phyloP scores from a whole-genome alignment of 2,797 vertebrate genomes.

The Thamnophis elegans region DNA sequence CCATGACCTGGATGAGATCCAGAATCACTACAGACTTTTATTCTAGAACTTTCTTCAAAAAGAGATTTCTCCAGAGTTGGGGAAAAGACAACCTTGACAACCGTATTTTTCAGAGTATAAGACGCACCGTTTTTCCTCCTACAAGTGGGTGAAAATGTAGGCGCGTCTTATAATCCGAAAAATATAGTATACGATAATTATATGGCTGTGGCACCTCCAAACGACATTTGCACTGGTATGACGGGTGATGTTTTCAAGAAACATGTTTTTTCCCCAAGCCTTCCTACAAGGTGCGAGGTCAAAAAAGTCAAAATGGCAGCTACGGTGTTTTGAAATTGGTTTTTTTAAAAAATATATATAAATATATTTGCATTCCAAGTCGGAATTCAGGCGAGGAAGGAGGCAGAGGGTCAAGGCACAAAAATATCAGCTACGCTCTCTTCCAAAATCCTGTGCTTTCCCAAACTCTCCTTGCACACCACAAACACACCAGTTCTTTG shows the following conservation, averaged over 20 bases:
- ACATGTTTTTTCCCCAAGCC: neutral
- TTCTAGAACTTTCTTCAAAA: neutral
- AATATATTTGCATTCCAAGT: neutral
- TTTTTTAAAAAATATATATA: too few relatives aligned
- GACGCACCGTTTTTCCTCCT: too few relatives aligned
- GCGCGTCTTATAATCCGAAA: too few relatives aligned
- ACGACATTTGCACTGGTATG: neutral
- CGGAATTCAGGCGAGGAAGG: neutral
- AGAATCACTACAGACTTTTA: too few relatives aligned
- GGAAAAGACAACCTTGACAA: neutral
- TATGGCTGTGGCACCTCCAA: neutral
- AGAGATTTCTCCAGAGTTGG: neutral
- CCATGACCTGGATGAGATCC: rapidly evolving
- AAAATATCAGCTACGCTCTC: neutral
- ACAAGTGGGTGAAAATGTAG: too few relatives aligned
- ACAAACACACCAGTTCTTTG: neutral
- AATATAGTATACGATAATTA: too few relatives aligned
- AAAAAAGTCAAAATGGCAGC: neutral
- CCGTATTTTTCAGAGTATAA: too few relatives aligned
- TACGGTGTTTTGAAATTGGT: neutral
- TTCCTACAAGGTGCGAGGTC: neutral
- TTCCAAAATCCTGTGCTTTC: neutral
- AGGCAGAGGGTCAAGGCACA: neutral
- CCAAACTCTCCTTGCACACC: too few relatives aligned
- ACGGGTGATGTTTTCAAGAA: neutral